phyloP scores from a whole-genome alignment of 2,113 vertebrate genomes.

The Antechinus stuartii region DNA sequence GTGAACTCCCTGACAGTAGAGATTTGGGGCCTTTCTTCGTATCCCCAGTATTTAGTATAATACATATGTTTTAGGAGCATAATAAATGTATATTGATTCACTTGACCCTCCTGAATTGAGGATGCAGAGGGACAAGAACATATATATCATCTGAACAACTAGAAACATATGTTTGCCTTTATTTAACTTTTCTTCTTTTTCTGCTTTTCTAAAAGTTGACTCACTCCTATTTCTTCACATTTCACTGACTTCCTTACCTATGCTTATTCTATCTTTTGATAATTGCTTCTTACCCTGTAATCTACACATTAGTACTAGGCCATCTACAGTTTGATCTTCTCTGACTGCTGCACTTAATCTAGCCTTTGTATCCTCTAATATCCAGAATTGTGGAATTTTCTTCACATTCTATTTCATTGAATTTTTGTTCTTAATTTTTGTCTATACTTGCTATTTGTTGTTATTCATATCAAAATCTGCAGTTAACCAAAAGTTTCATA shows the following conservation, averaged over 20 bases:
- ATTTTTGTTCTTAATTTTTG: slow-evolving; percentile 44
- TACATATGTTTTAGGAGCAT: background rate
- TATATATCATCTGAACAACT: too few species aligned
- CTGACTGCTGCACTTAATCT: slow-evolving; percentile 27
- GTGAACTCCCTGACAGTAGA: background rate
- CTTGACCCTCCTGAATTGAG: background rate
- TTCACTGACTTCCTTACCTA: slow-evolving; percentile 42
- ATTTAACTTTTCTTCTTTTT: slow-evolving; percentile 51
- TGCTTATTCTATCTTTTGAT: slow-evolving; percentile 38
- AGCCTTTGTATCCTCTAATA: slow-evolving; percentile 55
- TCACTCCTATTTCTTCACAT: background rate
- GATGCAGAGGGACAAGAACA: too few species aligned
- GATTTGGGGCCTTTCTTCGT: background rate
- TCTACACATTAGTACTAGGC: slow-evolving; percentile 61
- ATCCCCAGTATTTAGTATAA: background rate
- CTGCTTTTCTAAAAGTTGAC: slow-evolving; percentile 45
- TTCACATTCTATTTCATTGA: slow-evolving; percentile 46
- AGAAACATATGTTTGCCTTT: background rate
- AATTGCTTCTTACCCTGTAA: slow-evolving; percentile 55
- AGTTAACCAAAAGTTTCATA: background rate
- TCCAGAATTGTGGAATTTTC: slow-evolving; percentile 40
- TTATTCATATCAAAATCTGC: background rate
- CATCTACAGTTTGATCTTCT: slow-evolving; percentile 63
- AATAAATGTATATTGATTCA: background rate
- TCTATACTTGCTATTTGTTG: slow-evolving; percentile 16